These are phyloP conservation scores for Microcebus ravelobensis DNA, from an alignment of 2,113 vertebrate species.

Conservation along the genomic window DNA sequence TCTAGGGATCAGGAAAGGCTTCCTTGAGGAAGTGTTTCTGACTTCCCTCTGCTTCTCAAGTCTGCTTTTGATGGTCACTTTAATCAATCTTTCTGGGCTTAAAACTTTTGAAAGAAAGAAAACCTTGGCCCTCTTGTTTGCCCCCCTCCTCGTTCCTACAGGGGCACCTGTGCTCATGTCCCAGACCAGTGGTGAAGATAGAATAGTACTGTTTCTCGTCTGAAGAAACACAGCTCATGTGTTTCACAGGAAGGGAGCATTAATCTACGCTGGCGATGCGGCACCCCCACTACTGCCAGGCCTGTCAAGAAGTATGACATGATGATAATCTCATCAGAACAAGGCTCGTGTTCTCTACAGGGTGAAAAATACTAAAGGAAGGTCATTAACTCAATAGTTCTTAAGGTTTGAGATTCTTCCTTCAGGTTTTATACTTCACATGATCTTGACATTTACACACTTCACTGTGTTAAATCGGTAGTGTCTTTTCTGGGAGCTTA, in stretches of 20 bases:
- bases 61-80: conserved; percentile 7
- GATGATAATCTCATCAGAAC: conserved; percentile 34
- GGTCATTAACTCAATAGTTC: neutral
- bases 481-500: neutral
- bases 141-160: neutral
- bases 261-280: neutral
- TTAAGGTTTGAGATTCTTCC: conserved; percentile 23
- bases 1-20: neutral
- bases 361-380: neutral
- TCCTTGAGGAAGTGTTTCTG: neutral
- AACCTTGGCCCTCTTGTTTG: neutral
- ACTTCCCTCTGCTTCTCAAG: neutral
- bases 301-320: conserved; percentile 31
- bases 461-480: neutral
- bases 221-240: conserved; percentile 8
- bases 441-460: neutral
- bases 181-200: conserved; percentile 16
- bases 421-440: neutral
- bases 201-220: conserved; percentile 33
- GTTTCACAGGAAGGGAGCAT: conserved; percentile 49
- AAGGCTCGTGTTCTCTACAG: conserved; percentile 18
- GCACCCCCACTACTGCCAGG: neutral
- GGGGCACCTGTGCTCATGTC: neutral
- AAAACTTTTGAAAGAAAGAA: conserved; percentile 43
- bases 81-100: neutral